Conservation (phyloP, 1,140 invertebrate species). For the Ectropis grisescens region DNA sequence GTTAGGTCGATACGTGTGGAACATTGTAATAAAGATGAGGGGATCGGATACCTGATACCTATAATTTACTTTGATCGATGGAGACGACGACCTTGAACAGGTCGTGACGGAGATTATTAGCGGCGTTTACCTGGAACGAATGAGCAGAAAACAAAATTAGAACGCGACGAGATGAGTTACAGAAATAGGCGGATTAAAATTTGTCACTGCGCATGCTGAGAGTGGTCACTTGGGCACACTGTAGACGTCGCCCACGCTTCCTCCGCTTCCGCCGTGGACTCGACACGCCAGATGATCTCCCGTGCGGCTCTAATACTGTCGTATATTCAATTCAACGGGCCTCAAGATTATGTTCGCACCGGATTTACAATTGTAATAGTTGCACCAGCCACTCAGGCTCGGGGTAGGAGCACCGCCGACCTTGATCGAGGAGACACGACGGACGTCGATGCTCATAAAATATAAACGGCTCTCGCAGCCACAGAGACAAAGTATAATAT, state of each 20-base stretch:
- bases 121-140: slow-evolving; percentile 31
- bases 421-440: slow-evolving; percentile 48
- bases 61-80: too few relatives aligned
- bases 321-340: too few relatives aligned
- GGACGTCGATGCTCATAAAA: slow-evolving; percentile 61
- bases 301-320: too few relatives aligned
- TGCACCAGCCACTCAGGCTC: too few relatives aligned
- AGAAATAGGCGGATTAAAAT: slow-evolving; percentile 43
- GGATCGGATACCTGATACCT: too few relatives aligned
- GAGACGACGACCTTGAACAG: too few relatives aligned
- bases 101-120: too few relatives aligned
- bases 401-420: too few relatives aligned
- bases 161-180: slow-evolving; percentile 12
- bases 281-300: too few relatives aligned
- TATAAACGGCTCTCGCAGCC: slow-evolving; percentile 44
- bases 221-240: slow-evolving; percentile 29
- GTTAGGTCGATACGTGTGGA: too few relatives aligned
- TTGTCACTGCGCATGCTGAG: slow-evolving; percentile 36
- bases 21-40: too few relatives aligned
- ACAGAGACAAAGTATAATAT: slow-evolving; percentile 56
- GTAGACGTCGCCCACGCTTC: slow-evolving; percentile 49
- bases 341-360: too few relatives aligned
- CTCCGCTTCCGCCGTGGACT: slow-evolving; percentile 37
- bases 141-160: slow-evolving; percentile 10
- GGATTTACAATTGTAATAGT: slow-evolving; percentile 16